Percentiles rank a stretch among this genome's conserved stretches.
These are phyloP conservation scores for Hyposoter dolosus DNA, from an alignment of 2,888 invertebrate species.

Conservation along the genomic window DNA sequence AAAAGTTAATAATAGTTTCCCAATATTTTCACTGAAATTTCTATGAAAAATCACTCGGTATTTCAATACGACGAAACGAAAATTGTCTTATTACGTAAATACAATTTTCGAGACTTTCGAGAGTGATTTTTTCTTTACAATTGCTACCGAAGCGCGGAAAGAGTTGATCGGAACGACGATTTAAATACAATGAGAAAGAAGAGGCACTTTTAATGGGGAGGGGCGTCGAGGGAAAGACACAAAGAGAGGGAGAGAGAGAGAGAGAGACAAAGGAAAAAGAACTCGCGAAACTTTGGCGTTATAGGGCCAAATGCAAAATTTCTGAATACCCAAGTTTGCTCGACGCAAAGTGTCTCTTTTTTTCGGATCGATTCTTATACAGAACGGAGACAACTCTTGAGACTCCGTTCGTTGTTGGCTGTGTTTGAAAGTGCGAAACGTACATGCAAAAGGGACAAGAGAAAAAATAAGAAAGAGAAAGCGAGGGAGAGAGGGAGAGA, in stretches of 20 bases:
- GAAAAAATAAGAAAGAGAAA: conserved; percentile 30
- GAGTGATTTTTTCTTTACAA: conserved; percentile 22
- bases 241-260: no score
- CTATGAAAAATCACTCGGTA: conserved; percentile 13
- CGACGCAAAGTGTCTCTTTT: conserved; percentile 21
- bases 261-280: background rate
- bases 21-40: conserved; percentile 1
- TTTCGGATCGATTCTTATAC: background rate
- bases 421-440: conserved; percentile 81
- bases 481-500: no score
- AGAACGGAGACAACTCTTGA: conserved; percentile 12
- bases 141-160: conserved; percentile 44
- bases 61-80: background rate
- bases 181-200: conserved; percentile 82
- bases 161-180: conserved; percentile 70
- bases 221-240: background rate
- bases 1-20: background rate
- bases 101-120: conserved; percentile 43
- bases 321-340: conserved; percentile 9
- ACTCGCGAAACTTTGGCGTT: conserved; percentile 34
- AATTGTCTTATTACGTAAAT: background rate
- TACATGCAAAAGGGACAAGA: conserved; percentile 78
- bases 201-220: conserved; percentile 77
- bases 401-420: conserved; percentile 45
- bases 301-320: conserved; percentile 35